Base-by-base conservation (phyloP, 1,140 invertebrate genomes). In the Lasaia peninsularis region DNA sequence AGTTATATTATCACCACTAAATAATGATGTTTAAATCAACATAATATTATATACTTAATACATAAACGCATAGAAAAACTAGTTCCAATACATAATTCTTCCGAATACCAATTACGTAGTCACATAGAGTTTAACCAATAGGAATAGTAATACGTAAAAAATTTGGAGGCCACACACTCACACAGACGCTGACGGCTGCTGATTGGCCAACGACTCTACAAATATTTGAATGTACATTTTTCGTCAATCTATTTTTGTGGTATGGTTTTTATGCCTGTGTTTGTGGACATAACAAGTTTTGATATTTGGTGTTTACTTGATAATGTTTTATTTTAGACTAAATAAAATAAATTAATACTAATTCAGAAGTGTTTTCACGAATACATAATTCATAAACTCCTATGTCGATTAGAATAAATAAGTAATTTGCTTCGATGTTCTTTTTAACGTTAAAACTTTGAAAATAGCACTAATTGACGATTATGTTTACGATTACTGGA, bases 211-310 rank as follows among this genome's bases (percentile, higher is more conserved):
- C 16, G n/a, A 20, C 34, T 67, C 80, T 83, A 84, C 79, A 80
- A 51, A 60, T 66, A 60, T 68, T 60, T 62, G 70, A 80, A 80
- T 74, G 74, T 76, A 71, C 77, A 83, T 87, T 88, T 88, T 88
- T 88, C 79, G 70, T 62, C 65, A 58, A 63, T 84, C 85, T 86
- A 86, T 86, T 88, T 86, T 88, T 87, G 80, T 60, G 58, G 59
- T 68, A 58, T 60, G 72, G 72, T 86, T 88, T 88, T 87, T 86
- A 78, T 80, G 69, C 78, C 66, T 69, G 61, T 51, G 54, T 31
- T 69, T 73, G 48, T 28, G 35, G 9, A 63, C 16, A 2, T n/a
- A 28, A 59, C 18, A 1, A 8, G 11, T 73, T 55, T 85, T 85
- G 76, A 78, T 82, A 75, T 67, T 87, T 78, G 54, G 56, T 21